These are phyloP conservation scores for Tarsius wallacei DNA, from an alignment of 2,797 vertebrate species.

Conservation along the genomic window DNA sequence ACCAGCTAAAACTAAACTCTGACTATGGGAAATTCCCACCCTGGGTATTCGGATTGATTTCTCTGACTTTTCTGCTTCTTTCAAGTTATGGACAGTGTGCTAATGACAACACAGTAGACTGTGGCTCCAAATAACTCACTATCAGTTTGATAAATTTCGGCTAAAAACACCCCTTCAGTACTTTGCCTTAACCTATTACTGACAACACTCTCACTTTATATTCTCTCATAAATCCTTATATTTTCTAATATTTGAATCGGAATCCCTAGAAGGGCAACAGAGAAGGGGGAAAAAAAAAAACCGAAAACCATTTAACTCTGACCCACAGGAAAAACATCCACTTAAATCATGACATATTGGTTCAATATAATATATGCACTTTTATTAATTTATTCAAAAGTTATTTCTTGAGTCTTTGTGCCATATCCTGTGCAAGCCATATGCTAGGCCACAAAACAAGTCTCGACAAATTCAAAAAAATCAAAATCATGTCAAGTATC, in stretches of 20 bases:
- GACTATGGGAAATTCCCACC: conserved; percentile 19
- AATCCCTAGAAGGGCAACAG: neutral
- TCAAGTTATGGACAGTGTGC: conserved; percentile 27
- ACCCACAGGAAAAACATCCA: neutral
- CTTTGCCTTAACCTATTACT: neutral
- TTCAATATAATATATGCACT: neutral
- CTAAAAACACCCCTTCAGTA: neutral
- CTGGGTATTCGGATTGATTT: conserved; percentile 60
- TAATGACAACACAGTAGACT: conserved; percentile 51
- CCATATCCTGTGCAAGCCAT: neutral
- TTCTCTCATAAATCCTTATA: neutral
- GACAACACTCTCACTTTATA: neutral
- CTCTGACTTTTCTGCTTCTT: conserved; percentile 41
- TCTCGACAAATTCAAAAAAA: neutral
- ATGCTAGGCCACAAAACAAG: neutral
- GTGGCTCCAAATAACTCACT: neutral
- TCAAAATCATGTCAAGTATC: neutral
- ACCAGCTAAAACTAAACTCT: neutral
- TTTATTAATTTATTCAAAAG: neutral
- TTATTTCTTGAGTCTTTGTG: neutral
- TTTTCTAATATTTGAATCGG: conserved; percentile 32
- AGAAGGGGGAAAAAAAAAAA: neutral
- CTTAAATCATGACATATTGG: neutral
- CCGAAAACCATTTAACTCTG: neutral
- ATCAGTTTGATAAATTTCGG: neutral